These are phyloP conservation scores for Spodoptera litura DNA, from an alignment of 1,140 invertebrate genomes.

Conservation along the genomic window DNA sequence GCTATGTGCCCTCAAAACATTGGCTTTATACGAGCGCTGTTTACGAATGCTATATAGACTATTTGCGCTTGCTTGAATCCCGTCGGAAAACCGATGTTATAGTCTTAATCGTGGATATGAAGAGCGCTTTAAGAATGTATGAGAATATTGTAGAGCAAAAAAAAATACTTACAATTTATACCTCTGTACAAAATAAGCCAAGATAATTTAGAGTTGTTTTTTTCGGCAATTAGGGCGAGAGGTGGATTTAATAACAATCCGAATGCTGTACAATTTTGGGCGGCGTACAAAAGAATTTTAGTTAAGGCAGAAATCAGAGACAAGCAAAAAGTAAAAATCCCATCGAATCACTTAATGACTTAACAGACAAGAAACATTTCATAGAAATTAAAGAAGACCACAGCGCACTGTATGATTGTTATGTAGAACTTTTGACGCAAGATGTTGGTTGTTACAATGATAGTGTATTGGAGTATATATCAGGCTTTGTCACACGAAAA, in stretches of 20 bases:
- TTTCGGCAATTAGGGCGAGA: slow-evolving; percentile 36
- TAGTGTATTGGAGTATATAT: no score
- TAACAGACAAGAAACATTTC: neutral
- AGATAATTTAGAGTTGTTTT: slow-evolving; percentile 55
- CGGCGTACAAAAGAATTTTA: slow-evolving; percentile 48
- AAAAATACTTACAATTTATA: slow-evolving; percentile 43
- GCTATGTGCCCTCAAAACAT: slow-evolving; percentile 49
- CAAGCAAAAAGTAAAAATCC: neutral
- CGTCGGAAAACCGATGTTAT: slow-evolving; percentile 52
- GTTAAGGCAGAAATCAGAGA: slow-evolving; percentile 36
- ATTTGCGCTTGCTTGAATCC: slow-evolving; percentile 44
- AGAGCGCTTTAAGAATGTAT: slow-evolving; percentile 38
- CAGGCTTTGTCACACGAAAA: no score
- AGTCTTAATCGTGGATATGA: slow-evolving; percentile 46
- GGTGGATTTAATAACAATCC: slow-evolving; percentile 57
- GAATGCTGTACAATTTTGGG: slow-evolving; percentile 51
- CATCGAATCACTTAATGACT: slow-evolving; percentile 3
- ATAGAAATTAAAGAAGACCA: slow-evolving; percentile 6
- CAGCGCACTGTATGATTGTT: neutral
- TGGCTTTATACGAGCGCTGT: slow-evolving; percentile 33
- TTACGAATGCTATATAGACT: slow-evolving; percentile 43
- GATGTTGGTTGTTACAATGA: no score
- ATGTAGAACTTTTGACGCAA: no score
- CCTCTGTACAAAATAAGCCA: slow-evolving; percentile 53
- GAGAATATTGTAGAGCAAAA: slow-evolving; percentile 31